Evolutionary conservation across 1,140 invertebrate genomes (phyloP), one percentile per base, ranked within the genome.

Genomic region (honey bee (Apis mellifera)): DNA sequence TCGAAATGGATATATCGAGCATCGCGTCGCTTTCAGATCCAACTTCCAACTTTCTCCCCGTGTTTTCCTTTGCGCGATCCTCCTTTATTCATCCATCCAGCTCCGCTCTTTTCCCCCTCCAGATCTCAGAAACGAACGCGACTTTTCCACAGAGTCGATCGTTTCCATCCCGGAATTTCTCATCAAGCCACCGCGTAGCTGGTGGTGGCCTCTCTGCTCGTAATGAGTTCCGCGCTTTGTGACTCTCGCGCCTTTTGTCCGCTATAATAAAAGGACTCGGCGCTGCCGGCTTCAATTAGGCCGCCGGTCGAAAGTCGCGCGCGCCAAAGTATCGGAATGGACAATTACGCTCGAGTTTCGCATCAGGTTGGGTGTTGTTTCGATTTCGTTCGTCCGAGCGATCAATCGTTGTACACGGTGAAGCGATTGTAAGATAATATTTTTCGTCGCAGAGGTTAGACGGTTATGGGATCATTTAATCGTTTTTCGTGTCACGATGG

Each of bases 111-210:
- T 11, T 13, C 21, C 1, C 11, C 19, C 65, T 11, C 19, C 19
- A 1, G 7, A 15, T 7, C 69, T 9, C 71, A 32, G 21, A 15
- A 17, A 52, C 26, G 60, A 76, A n/a, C n/a, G 65, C 57, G 62
- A 71, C 60, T 85, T 68, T 74, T 55, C 64, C 74, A 60, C 59
- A 55, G 57, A 66, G 84, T 79, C 84, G 85, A 86, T 86, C 75
- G 80, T 86, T 87, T 73, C 66, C 60, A 87, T 86, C 66, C 80
- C 84, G 80, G 78, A 86, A 87, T 87, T 87, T 86, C 85, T 84
- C 82, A 87, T 87, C 86, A 74, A 59, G 84, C 60, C n/a, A 15
- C 55, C 19, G 60, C 69, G 23, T 68, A 54, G 42, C 76, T 72
- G 4, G 32, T 32, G 21, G 42, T 23, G 66, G 68, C 57, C 73